Conservation (phyloP, 2,888 invertebrate genomes). For the Drosophila diplacantha region DNA sequence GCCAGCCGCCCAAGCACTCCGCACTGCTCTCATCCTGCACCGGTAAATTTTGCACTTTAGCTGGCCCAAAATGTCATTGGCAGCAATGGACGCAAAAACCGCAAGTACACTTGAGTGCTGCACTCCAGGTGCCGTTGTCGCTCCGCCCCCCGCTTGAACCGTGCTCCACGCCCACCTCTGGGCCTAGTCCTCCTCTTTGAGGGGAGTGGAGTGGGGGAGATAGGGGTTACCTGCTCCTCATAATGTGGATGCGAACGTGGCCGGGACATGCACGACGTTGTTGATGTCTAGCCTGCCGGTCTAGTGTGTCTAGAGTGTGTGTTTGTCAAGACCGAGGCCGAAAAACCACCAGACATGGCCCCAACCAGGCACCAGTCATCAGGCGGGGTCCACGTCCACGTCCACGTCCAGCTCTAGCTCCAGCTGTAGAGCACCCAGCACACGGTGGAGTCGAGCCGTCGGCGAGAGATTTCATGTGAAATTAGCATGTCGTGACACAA, state of each 20-base stretch:
- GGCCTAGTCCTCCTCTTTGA: slow-evolving; percentile 9
- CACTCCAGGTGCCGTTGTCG: slow-evolving; percentile 73
- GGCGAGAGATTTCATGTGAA: slow-evolving; percentile 75
- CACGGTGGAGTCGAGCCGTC: slow-evolving; percentile 56
- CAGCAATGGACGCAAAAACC: slow-evolving; percentile 74
- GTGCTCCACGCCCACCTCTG: slow-evolving; percentile 12
- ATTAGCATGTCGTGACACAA: slow-evolving; percentile 75
- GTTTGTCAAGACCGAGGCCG: slow-evolving; percentile 63
- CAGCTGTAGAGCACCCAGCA: slow-evolving; percentile 17
- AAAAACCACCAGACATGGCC: slow-evolving; percentile 66
- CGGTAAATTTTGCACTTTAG: slow-evolving; percentile 76
- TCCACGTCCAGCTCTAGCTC: slow-evolving; percentile 1
- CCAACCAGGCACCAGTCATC: slow-evolving; percentile 26
- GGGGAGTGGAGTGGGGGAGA: neutral
- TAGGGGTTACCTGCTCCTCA: slow-evolving; percentile 34
- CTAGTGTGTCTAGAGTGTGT: slow-evolving; percentile 42
- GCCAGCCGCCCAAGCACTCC: neutral
- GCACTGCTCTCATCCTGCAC: slow-evolving; percentile 44
- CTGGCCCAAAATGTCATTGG: slow-evolving; percentile 75
- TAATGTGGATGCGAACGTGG: slow-evolving; percentile 64
- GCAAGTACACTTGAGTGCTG: slow-evolving; percentile 74
- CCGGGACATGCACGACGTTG: slow-evolving; percentile 69
- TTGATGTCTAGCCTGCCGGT: slow-evolving; percentile 60
- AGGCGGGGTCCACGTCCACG: slow-evolving; percentile 4
- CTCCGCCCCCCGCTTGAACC: slow-evolving; percentile 9